Evolutionary conservation across 2,888 invertebrate species (phyloP), one percentile per base, ranked within the genome.

Genomic region (Resseliella maxima): DNA sequence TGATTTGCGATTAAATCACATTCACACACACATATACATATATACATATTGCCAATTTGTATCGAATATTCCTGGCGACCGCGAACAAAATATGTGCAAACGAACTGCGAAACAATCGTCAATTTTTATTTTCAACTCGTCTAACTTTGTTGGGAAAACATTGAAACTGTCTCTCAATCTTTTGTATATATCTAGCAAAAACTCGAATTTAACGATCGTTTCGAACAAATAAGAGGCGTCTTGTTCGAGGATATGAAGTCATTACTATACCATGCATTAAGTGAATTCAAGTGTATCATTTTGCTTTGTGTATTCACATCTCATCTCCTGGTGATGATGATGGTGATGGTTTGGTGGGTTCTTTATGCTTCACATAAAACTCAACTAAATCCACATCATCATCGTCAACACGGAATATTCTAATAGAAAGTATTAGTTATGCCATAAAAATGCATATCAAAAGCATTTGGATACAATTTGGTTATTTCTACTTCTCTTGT

Each of bases 271-370:
- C 83, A 72, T n/a, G 83, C 83, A 83, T 83, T 83, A 83, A 83
- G 83, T 83, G 83, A 83, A 83, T 83, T 83, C 83, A 83, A 83
- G 83, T 83, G 83, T 83, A 83, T 83, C 72, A 72, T 72, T 72
- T 72, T 15, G 27, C n/a, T 21, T 50, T 64, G 24, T 64, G 31
- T 54, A 27, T 27, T 64, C 54, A 54, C 54, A 54, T 54, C 21
- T 6, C 54, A 12, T 54, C 18, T 54, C 18, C 18, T 21, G 54
- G 18, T 54, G 6, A 41, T n/a, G n/a, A n/a, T n/a, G 12, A 41
- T 8, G 41, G 12, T 12, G 12, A 41, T 72, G 0, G 72, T 35
- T 10, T 12, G 72, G 72, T 72, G 72, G 31, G 31, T 72, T 72
- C 72, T 72, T 83, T 83, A 83, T 83, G 38, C 46, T 38, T 10